Percentiles rank a stretch among this genome's conserved stretches.
Conservation (phyloP, 2,797 vertebrate genomes). For the Phrynocephalus guinanensis region DNA sequence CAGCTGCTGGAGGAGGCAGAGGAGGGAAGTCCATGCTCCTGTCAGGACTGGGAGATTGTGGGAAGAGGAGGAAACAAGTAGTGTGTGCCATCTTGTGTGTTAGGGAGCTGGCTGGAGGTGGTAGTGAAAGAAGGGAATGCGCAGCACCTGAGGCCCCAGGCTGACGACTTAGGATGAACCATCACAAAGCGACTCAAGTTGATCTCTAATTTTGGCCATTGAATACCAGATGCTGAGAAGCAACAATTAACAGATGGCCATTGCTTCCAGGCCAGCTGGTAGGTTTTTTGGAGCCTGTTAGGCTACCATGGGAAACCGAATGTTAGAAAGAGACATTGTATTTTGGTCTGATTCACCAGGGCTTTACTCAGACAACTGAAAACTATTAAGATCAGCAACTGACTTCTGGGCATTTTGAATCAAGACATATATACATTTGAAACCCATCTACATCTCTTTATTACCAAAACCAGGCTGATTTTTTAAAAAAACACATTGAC, state of each 20-base stretch:
- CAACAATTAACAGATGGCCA: not conserved
- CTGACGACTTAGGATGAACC: too few relatives aligned
- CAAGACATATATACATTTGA: not conserved
- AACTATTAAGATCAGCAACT: not conserved
- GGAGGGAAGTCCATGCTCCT: too few relatives aligned
- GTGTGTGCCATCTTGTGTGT: too few relatives aligned
- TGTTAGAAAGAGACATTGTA: not conserved
- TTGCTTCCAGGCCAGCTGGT: not conserved
- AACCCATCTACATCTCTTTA: not conserved
- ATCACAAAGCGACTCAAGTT: too few relatives aligned
- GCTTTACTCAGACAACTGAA: not conserved
- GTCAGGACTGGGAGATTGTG: too few relatives aligned
- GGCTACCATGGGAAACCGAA: not conserved
- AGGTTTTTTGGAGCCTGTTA: not conserved
- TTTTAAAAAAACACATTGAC: not conserved
- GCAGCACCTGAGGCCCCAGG: too few relatives aligned
- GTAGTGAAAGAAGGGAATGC: too few relatives aligned
- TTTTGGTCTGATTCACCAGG: not conserved
- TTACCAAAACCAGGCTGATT: not conserved
- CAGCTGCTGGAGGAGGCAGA: too few relatives aligned
- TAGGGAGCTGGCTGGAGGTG: too few relatives aligned
- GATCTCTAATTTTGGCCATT: not conserved
- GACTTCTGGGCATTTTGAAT: not conserved
- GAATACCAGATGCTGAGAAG: not conserved
- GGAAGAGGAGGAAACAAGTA: too few relatives aligned